phyloP scores from a whole-genome alignment of 1,140 invertebrate genomes.

The Pygmarrhopalites habei region DNA sequence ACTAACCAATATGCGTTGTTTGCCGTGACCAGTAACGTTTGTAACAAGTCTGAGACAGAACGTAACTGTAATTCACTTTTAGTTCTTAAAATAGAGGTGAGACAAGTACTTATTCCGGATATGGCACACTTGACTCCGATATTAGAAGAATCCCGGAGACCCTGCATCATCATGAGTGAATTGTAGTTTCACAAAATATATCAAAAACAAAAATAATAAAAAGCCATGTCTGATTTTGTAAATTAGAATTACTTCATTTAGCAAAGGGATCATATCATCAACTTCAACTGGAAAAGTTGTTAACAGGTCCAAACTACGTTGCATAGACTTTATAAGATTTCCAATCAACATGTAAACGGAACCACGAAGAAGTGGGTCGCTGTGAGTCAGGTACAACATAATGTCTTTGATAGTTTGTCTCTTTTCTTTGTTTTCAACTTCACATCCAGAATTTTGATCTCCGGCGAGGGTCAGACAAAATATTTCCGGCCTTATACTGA shows the following conservation, averaged over 20 bases:
- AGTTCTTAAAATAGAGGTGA: slow-evolving; percentile 12
- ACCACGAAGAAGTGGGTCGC: slow-evolving; percentile 75
- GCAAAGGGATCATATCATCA: neutral
- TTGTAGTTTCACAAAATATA: too few relatives aligned
- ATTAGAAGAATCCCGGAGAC: slow-evolving; percentile 26
- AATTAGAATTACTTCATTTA: slow-evolving; percentile 19
- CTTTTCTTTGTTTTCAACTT: neutral
- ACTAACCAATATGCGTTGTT: slow-evolving; percentile 79
- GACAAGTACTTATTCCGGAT: slow-evolving; percentile 23
- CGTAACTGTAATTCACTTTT: neutral
- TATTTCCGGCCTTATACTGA: slow-evolving; percentile 62
- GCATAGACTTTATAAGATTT: slow-evolving; percentile 56
- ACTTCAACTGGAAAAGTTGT: neutral
- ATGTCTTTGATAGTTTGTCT: slow-evolving; percentile 29
- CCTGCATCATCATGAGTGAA: too few relatives aligned
- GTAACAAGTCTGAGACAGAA: slow-evolving; percentile 47
- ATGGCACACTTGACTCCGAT: slow-evolving; percentile 32
- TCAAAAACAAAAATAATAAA: too few relatives aligned
- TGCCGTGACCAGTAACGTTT: slow-evolving; percentile 55
- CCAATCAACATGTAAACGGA: slow-evolving; percentile 59
- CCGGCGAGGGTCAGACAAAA: slow-evolving; percentile 53
- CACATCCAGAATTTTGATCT: slow-evolving; percentile 6
- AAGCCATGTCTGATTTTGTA: too few relatives aligned
- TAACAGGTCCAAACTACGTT: slow-evolving; percentile 39
- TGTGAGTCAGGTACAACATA: slow-evolving; percentile 46